Evolutionary conservation across 2,113 vertebrate genomes (phyloP).

Genomic region (Microtus oregoni): DNA sequence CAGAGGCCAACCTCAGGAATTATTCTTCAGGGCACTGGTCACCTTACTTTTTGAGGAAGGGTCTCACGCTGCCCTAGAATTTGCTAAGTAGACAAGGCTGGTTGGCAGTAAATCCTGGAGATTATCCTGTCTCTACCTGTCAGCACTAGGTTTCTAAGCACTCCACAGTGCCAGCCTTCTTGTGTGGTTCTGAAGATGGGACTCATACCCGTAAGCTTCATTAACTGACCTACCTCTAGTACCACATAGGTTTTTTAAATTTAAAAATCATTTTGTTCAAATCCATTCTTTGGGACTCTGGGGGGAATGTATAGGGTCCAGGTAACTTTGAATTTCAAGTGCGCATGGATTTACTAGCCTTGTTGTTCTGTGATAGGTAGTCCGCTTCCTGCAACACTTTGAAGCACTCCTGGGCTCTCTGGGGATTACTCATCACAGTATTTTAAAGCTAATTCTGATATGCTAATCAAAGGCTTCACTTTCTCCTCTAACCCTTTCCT

Average conservation of each 20-base stretch:
- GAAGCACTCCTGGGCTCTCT: too few species aligned
- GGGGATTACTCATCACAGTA: not conserved
- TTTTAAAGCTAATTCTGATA: conserved; percentile 51
- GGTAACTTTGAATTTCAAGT: not conserved
- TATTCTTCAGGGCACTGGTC: not conserved
- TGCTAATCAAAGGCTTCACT: conserved; percentile 57
- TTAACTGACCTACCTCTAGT: too few species aligned
- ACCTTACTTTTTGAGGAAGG: not conserved
- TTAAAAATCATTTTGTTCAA: not conserved
- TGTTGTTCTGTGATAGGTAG: not conserved
- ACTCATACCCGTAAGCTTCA: not conserved
- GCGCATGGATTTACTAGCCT: not conserved
- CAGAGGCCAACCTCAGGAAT: not conserved
- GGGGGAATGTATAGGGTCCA: not conserved
- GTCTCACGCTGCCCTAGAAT: not conserved
- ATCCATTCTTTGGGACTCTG: not conserved
- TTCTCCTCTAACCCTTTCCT: not conserved
- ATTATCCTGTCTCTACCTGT: not conserved
- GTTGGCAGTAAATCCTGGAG: not conserved
- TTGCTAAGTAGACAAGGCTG: not conserved
- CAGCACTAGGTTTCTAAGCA: not conserved
- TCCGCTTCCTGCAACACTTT: not conserved
- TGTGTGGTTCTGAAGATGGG: not conserved
- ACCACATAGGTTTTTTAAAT: not conserved
- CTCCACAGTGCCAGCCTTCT: not conserved